A percentile compares a stretch with the other conserved stretches of the same genome.
Evolutionary conservation across 1,140 invertebrate genomes (phyloP).

Genomic region (Drosophila kikkawai): DNA sequence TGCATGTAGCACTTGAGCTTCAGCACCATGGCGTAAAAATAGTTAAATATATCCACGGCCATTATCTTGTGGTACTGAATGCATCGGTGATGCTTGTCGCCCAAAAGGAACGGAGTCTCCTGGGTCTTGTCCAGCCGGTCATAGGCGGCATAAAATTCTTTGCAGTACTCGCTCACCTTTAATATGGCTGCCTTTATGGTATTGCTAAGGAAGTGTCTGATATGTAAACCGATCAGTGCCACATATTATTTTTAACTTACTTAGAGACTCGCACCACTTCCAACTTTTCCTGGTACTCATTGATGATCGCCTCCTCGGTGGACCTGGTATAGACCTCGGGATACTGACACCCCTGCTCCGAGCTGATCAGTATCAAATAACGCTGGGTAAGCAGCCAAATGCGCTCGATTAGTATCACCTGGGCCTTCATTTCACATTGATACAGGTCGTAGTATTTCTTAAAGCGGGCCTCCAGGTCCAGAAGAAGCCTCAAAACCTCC

Average conservation of each 20-base stretch:
- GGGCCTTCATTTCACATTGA: constrained; percentile 53
- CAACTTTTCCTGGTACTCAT: constrained; percentile 72
- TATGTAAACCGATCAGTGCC: too few species aligned
- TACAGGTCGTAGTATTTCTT: constrained; percentile 48
- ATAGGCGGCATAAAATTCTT: constrained; percentile 51
- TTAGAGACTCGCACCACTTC: constrained; percentile 51
- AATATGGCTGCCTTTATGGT: constrained; percentile 39
- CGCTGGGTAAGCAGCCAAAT: constrained; percentile 66
- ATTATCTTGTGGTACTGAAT: constrained; percentile 60
- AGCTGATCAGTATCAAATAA: constrained; percentile 67
- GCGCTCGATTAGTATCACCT: constrained; percentile 53
- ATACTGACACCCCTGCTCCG: constrained; percentile 56
- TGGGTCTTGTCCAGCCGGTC: constrained; percentile 41
- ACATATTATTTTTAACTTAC: constrained; percentile 17
- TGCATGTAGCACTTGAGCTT: constrained; percentile 69
- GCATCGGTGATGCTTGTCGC: constrained; percentile 54
- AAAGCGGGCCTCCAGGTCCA: constrained; percentile 47
- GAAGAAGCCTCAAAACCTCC: constrained; percentile 42
- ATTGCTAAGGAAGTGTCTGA: constrained; percentile 25
- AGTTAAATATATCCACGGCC: constrained; percentile 68
- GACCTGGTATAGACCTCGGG: constrained; percentile 70
- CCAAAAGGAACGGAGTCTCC: constrained; percentile 63
- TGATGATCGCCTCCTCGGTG: constrained; percentile 68
- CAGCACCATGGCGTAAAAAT: constrained; percentile 51
- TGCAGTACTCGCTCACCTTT: constrained; percentile 44